Percentiles rank a stretch among this genome's conserved stretches.
phyloP scores from a whole-genome alignment of 1,140 invertebrate genomes.

The Cyclargus thomasi region DNA sequence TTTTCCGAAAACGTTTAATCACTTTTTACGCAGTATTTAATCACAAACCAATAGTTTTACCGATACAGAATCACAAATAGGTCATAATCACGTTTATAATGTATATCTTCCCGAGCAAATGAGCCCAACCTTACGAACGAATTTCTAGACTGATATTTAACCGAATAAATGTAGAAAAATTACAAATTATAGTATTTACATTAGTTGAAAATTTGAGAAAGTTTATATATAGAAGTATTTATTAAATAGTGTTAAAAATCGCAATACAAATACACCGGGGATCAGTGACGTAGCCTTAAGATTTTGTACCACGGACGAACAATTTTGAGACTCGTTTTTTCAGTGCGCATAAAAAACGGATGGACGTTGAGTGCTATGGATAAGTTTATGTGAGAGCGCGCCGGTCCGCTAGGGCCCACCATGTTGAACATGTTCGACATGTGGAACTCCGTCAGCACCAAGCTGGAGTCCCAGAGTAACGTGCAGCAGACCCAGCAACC shows the following conservation, averaged over 20 bases:
- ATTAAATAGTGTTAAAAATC: constrained; percentile 33
- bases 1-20: constrained; percentile 46
- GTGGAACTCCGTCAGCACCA: constrained; percentile 89
- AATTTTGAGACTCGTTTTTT: constrained; percentile 55
- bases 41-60: constrained; percentile 41
- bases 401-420: constrained; percentile 43
- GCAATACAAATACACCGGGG: constrained; percentile 58
- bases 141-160: constrained; percentile 74
- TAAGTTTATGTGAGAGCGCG: constrained; percentile 37
- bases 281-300: constrained; percentile 67
- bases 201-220: constrained; percentile 74
- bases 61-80: constrained; percentile 28
- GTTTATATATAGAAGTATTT: constrained; percentile 59
- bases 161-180: constrained; percentile 56
- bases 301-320: constrained; percentile 61
- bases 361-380: constrained; percentile 46
- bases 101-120: constrained; percentile 47
- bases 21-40: constrained; percentile 63
- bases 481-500: constrained; percentile 81
- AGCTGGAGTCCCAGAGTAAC: constrained; percentile 83
- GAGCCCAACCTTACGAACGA: constrained; percentile 63
- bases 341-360: constrained; percentile 49
- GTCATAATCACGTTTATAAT: constrained; percentile 21
- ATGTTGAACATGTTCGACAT: constrained; percentile 88
- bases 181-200: constrained; percentile 70